A percentile compares a stretch with the other conserved stretches of the same genome.
phyloP scores from a whole-genome alignment of 1,140 invertebrate species.

The Zaprionus inermis region DNA sequence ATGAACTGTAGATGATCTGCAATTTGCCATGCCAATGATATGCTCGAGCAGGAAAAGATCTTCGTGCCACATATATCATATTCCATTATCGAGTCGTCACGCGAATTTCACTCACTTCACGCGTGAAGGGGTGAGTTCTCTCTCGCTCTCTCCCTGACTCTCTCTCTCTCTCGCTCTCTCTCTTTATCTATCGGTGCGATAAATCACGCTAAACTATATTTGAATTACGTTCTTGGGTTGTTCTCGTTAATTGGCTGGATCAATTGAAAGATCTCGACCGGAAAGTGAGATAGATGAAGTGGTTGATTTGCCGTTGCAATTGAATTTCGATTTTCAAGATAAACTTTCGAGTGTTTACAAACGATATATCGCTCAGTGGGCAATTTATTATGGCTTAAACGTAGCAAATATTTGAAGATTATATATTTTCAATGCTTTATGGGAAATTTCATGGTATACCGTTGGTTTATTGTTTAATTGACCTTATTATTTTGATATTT shows the following conservation, averaged over 20 bases:
- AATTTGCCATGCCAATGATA: conserved; percentile 66
- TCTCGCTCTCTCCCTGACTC: too few species aligned
- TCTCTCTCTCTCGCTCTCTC: too few species aligned
- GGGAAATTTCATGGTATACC: not conserved
- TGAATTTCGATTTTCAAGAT: not conserved
- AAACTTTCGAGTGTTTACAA: not conserved
- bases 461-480: not conserved
- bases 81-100: not conserved
- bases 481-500: not conserved
- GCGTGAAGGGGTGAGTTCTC: not conserved
- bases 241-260: not conserved
- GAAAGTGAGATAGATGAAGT: conserved; percentile 7
- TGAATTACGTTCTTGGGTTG: not conserved
- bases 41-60: conserved; percentile 27
- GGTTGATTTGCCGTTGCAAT: not conserved
- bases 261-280: conserved; percentile 1
- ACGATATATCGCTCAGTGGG: not conserved
- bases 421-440: not conserved
- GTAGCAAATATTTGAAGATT: not conserved
- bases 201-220: not conserved
- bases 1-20: conserved; percentile 6
- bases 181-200: not conserved
- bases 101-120: not conserved
- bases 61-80: not conserved
- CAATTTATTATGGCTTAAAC: not conserved